Evolutionary conservation across 2,888 invertebrate genomes (phyloP), one percentile per base, ranked within the genome.

Genomic region (Heteromyza rotundicornis): DNA sequence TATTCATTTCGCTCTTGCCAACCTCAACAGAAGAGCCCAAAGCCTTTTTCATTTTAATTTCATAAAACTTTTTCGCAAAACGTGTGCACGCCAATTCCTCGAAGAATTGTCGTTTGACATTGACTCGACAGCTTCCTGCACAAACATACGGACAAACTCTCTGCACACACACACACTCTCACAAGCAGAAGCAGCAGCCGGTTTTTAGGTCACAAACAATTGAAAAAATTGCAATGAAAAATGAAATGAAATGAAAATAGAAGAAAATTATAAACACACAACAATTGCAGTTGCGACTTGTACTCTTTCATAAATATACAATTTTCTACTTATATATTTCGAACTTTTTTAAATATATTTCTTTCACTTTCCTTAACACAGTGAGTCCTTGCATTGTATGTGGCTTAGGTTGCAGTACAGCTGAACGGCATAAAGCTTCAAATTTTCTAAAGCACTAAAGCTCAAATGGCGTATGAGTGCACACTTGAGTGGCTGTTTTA

Each of bases 401-500:
- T n/a, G 3, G 40, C 17, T 47, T n/a, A 40, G 40, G 47, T 17
- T 2, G 19, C 5, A 19, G 17, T 20, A 20, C 20, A 47, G 17
- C 14, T 20, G 47, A 17, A 47, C 16, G 3, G 16, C 47, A 47
- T 47, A 47, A 47, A 47, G 47, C 47, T 47, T 47, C 5, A 47
- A 47, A 47, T 8, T 40, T 47, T 47, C 20, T 17, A 53, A 54
- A 55, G 50, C 60, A 55, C 54, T 50, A 36, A 24, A 36, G 55
- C 60, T 54, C 55, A 55, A 60, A 54, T 60, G 60, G 55, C 56
- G 44, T 52, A 52, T 32, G 57, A 57, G 60, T 52, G 57, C 51
- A 50, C 57, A 61, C 60, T 61, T 61, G 57, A 61, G 60, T 61
- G 56, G 57, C 57, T 44, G 51, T 61, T 61, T 61, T 44, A 61